Conservation (phyloP, 1,140 invertebrate species). For the Penaeus japonicus region DNA sequence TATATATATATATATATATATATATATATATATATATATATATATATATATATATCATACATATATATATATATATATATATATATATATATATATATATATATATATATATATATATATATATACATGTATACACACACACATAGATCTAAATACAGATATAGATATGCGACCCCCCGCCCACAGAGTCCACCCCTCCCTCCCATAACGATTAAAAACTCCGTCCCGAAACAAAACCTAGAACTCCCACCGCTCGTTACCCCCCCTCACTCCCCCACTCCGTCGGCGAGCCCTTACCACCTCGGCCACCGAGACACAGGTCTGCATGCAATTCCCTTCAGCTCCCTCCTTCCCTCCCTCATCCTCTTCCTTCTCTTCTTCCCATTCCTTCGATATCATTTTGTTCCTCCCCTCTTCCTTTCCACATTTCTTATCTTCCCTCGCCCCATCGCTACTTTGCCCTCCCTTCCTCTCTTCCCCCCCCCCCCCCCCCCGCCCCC, state of each 20-base stretch:
- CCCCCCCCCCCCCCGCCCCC: background rate
- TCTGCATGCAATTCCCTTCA: background rate
- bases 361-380: background rate
- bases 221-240: too few species aligned
- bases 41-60: background rate
- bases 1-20: too few species aligned
- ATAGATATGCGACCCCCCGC: background rate
- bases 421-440: background rate
- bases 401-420: background rate
- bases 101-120: constrained; percentile 22
- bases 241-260: too few species aligned
- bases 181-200: too few species aligned
- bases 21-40: background rate
- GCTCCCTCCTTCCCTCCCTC: background rate
- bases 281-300: too few species aligned
- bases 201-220: too few species aligned
- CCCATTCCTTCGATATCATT: background rate
- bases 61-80: background rate
- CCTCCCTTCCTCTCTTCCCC: background rate
- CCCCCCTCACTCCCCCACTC: too few species aligned
- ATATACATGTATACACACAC: background rate
- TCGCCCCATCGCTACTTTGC: background rate
- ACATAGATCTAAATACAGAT: background rate
- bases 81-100: constrained; percentile 6
- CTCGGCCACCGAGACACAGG: too few species aligned